phyloP scores from a whole-genome alignment of 2,113 vertebrate genomes.

The Platanista minor region DNA sequence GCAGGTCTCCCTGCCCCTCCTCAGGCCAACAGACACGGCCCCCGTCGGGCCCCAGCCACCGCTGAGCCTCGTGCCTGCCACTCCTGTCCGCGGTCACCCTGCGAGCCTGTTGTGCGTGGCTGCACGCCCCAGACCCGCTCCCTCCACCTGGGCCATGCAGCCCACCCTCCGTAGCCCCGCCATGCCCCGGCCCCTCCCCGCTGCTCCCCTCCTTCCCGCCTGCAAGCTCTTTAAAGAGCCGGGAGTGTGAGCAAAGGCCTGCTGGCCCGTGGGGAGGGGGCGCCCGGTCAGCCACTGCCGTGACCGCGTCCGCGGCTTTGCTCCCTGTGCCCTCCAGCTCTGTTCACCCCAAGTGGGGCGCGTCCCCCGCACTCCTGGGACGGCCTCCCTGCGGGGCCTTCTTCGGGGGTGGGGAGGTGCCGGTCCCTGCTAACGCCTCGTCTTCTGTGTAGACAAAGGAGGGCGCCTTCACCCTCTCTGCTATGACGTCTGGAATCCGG shows the following conservation, averaged over 20 bases:
- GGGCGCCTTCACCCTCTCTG: slow-evolving; percentile 92
- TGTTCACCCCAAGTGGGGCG: not conserved
- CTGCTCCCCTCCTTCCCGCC: not conserved
- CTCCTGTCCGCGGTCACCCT: not conserved
- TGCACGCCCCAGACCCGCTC: not conserved
- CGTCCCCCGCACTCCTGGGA: not conserved
- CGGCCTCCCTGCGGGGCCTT: not conserved
- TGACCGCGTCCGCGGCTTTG: too few species aligned
- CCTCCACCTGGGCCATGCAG: fast-evolving
- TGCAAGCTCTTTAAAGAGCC: not conserved
- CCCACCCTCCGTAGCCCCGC: not conserved
- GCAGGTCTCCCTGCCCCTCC: not conserved
- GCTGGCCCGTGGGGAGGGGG: not conserved
- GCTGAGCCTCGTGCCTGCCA: fast-evolving
- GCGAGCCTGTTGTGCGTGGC: not conserved
- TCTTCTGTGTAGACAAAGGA: slow-evolving; percentile 88
- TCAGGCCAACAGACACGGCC: fast-evolving
- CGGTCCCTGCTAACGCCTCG: not conserved
- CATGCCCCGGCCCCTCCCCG: not conserved
- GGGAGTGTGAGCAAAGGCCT: not conserved
- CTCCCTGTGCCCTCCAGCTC: not conserved
- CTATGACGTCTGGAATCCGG: slow-evolving; percentile 97
- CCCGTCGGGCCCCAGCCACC: fast-evolving
- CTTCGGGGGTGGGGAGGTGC: not conserved
- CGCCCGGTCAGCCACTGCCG: not conserved